These are phyloP conservation scores for Perodicticus potto DNA, from an alignment of 2,797 vertebrate species.

Conservation along the genomic window DNA sequence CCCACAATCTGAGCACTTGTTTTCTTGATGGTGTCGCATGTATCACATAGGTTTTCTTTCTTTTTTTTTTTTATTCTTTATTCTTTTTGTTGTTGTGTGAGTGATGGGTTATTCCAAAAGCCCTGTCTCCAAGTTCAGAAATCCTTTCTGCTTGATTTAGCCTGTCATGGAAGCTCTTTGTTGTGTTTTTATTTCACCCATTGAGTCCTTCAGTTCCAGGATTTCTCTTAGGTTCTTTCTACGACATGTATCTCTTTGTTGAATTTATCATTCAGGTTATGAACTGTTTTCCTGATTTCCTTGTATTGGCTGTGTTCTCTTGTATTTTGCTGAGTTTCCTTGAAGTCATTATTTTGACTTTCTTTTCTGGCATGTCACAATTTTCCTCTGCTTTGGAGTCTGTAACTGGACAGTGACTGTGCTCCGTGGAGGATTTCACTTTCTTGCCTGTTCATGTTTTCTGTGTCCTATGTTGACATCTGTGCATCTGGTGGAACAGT, in stretches of 20 bases:
- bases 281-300: not conserved
- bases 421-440: not conserved
- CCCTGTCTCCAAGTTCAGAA: not conserved
- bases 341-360: not conserved
- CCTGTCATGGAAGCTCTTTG: not conserved
- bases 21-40: not conserved
- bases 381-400: not conserved
- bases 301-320: not conserved
- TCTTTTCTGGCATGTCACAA: not conserved
- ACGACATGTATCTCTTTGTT: not conserved
- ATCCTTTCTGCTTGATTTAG: not conserved
- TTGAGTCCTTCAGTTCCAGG: not conserved
- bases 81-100: not conserved
- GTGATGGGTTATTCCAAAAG: not conserved
- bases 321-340: not conserved
- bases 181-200: not conserved
- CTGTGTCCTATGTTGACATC: not conserved
- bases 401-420: not conserved
- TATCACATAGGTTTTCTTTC: not conserved
- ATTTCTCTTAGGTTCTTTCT: not conserved
- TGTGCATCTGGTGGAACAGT: not conserved
- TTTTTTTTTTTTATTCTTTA: not conserved
- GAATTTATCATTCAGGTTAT: not conserved
- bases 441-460: not conserved
- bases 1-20: not conserved